These are phyloP conservation scores for Amblyteles armatorius DNA, from an alignment of 2,888 invertebrate genomes.

Conservation along the genomic window DNA sequence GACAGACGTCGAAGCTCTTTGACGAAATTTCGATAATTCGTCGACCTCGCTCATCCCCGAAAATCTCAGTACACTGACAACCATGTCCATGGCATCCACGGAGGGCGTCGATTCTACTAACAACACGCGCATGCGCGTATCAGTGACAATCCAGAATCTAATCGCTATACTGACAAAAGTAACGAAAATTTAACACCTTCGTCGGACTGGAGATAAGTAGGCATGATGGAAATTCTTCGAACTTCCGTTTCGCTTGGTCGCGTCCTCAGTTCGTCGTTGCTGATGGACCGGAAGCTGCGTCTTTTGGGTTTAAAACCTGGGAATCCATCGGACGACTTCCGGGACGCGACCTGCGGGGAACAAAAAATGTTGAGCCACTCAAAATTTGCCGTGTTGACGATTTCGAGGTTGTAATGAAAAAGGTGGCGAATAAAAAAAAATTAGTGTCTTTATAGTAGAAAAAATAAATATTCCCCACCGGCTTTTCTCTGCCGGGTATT, in stretches of 20 bases:
- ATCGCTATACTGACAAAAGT: neutral
- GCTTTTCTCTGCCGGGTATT: constrained; percentile 62
- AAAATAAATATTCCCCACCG: neutral
- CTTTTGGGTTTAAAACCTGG: neutral
- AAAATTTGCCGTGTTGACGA: constrained; percentile 5
- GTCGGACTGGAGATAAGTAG: constrained; percentile 28
- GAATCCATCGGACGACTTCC: neutral
- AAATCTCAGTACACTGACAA: neutral
- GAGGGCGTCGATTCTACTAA: constrained; percentile 32
- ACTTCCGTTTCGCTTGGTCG: constrained; percentile 2
- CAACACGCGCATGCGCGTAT: neutral
- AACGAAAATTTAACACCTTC: constrained; percentile 6
- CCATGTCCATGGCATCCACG: constrained; percentile 7
- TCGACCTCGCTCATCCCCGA: neutral
- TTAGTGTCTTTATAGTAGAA: neutral
- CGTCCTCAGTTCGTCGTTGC: constrained; percentile 1
- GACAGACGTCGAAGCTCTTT: neutral
- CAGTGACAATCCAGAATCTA: neutral
- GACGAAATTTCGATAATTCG: constrained; percentile 17
- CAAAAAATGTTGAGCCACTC: neutral
- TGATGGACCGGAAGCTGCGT: constrained; percentile 29
- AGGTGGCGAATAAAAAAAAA: neutral
- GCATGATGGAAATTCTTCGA: constrained; percentile 53
- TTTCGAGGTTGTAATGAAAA: neutral
- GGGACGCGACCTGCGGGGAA: neutral